Percentiles rank a stretch among this genome's conserved stretches.
Conservation (phyloP, 2,113 vertebrate species). For the Ciconia maguari region DNA sequence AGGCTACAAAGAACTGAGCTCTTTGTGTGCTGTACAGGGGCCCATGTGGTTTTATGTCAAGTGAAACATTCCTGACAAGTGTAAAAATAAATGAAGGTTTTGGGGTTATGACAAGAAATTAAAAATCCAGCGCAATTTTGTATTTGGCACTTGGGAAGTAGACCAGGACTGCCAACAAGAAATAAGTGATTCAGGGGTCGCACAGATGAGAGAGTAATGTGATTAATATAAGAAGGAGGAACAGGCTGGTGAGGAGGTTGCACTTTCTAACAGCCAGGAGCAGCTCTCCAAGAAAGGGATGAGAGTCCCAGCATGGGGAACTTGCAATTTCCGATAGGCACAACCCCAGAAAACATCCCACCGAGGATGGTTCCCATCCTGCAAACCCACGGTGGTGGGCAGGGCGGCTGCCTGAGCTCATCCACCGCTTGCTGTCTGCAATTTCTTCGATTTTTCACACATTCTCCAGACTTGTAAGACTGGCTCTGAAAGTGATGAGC, state of each 20-base stretch:
- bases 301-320: background rate
- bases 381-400: background rate
- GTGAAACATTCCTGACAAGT: background rate
- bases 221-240: background rate
- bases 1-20: background rate
- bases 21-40: background rate
- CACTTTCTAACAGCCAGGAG: background rate
- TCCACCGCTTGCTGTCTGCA: background rate
- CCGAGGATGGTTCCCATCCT: background rate
- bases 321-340: background rate
- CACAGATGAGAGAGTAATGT: background rate
- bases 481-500: background rate
- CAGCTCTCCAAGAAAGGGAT: background rate
- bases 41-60: background rate
- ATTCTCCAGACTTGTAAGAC: background rate
- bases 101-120: background rate
- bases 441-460: background rate
- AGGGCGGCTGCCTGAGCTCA: background rate
- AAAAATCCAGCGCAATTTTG: background rate
- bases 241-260: background rate
- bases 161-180: background rate
- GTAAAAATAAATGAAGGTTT: background rate
- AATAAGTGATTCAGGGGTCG: background rate
- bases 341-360: background rate
- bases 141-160: background rate